Evolutionary conservation across 2,113 vertebrate species (phyloP).

Genomic region (Cephalophus harveyi): DNA sequence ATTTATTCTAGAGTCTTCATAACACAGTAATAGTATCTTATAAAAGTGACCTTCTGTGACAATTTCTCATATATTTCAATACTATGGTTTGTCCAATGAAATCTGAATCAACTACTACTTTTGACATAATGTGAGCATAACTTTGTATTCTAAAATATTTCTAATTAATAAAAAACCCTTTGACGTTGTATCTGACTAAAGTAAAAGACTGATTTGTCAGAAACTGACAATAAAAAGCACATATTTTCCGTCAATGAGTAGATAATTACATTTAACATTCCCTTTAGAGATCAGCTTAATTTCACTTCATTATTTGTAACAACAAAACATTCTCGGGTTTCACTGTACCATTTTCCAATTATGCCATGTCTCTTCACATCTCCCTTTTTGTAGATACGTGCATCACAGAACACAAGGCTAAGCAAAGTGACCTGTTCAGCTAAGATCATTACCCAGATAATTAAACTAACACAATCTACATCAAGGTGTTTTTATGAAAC

Average conservation of each 20-base stretch:
- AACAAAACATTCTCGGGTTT: neutral
- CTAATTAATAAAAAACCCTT: neutral
- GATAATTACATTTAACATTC: neutral
- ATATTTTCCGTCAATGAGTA: neutral
- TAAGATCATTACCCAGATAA: neutral
- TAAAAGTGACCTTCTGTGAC: neutral
- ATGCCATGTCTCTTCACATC: neutral
- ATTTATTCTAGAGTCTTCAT: slow-evolving; percentile 44
- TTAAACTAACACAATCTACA: neutral
- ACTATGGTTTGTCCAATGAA: neutral
- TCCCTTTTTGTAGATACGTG: neutral
- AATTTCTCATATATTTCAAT: neutral
- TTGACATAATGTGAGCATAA: neutral
- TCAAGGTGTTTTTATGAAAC: neutral
- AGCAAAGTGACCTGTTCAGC: neutral
- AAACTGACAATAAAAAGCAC: neutral
- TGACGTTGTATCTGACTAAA: neutral
- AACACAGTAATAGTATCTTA: neutral
- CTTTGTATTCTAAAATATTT: slow-evolving; percentile 30
- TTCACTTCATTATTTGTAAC: neutral
- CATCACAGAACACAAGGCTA: neutral
- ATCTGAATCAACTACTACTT: neutral
- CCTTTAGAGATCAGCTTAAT: neutral
- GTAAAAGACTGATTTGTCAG: neutral
- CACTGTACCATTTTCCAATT: neutral